phyloP scores from a whole-genome alignment of 1,140 invertebrate species.

The Tyrophagus putrescentiae region DNA sequence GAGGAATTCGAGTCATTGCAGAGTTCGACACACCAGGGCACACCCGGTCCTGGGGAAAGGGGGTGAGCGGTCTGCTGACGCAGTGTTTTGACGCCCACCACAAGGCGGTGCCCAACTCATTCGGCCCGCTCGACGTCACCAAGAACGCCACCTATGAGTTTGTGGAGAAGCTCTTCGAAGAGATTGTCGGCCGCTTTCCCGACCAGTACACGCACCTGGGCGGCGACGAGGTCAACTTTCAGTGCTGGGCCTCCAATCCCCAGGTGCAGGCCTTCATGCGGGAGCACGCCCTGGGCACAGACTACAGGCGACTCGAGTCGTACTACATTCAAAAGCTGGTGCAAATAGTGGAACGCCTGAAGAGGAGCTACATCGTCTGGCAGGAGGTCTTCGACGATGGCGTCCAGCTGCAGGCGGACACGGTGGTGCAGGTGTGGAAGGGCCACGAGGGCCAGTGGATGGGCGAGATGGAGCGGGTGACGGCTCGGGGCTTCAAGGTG shows the following conservation, averaged over 20 bases:
- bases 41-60: conserved; percentile 36
- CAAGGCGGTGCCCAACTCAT: conserved; percentile 37
- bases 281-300: conserved; percentile 39
- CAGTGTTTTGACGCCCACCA: conserved; percentile 17
- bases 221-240: conserved; percentile 73
- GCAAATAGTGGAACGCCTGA: conserved; percentile 32
- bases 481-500: conserved; percentile 29
- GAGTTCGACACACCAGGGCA: conserved; percentile 38
- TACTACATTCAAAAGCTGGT: conserved; percentile 52
- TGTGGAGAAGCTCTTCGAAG: conserved; percentile 49
- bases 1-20: conserved; percentile 35
- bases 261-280: conserved; percentile 54
- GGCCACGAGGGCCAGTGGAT: conserved; percentile 35
- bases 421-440: conserved; percentile 59
- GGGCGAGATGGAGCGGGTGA: conserved; percentile 36
- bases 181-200: conserved; percentile 51
- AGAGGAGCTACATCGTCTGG: conserved; percentile 58
- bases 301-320: conserved; percentile 45
- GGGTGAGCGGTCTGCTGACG: conserved; percentile 27
- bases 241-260: conserved; percentile 69
- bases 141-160: conserved; percentile 48
- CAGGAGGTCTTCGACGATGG: conserved; percentile 78
- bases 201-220: conserved; percentile 70
- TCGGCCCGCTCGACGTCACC: conserved; percentile 62
- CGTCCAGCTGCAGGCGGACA: conserved; percentile 44